phyloP scores from a whole-genome alignment of 2,113 vertebrate species.

The Pseudopodoces humilis region DNA sequence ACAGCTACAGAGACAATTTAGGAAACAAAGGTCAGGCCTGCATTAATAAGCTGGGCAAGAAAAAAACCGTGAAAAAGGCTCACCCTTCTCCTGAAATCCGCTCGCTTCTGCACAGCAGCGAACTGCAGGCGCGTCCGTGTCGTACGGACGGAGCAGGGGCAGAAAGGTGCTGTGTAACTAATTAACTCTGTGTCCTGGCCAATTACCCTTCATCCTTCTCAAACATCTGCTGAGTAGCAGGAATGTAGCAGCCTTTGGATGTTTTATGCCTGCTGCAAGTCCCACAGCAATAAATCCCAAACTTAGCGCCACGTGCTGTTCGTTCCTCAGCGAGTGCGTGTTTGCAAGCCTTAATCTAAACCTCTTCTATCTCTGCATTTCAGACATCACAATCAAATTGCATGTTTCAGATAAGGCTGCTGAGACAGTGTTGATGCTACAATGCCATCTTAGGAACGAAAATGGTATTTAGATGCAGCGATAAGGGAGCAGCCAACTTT shows the following conservation, averaged over 20 bases:
- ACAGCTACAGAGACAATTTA: slow-evolving; percentile 13
- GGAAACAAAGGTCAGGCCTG: slow-evolving; percentile 17
- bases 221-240: slow-evolving; percentile 67
- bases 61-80: neutral
- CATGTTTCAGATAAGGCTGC: neutral
- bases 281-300: slow-evolving; percentile 55
- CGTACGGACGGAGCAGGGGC: slow-evolving; percentile 5
- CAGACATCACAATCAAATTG: slow-evolving; percentile 19
- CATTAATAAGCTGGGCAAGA: slow-evolving; percentile 11
- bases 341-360: neutral
- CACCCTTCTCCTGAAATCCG: slow-evolving; percentile 4
- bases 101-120: neutral
- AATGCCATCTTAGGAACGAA: neutral
- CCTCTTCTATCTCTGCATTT: neutral
- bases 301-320: neutral
- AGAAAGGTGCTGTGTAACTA: slow-evolving; percentile 57
- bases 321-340: neutral
- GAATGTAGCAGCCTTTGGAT: slow-evolving; percentile 6
- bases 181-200: slow-evolving; percentile 60
- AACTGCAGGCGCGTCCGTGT: neutral
- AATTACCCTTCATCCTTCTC: slow-evolving; percentile 58
- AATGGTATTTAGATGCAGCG: neutral
- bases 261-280: slow-evolving; percentile 59
- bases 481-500: neutral
- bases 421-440: neutral